Conservation (phyloP, 2,113 vertebrate genomes). For the Ictalurus furcatus region DNA sequence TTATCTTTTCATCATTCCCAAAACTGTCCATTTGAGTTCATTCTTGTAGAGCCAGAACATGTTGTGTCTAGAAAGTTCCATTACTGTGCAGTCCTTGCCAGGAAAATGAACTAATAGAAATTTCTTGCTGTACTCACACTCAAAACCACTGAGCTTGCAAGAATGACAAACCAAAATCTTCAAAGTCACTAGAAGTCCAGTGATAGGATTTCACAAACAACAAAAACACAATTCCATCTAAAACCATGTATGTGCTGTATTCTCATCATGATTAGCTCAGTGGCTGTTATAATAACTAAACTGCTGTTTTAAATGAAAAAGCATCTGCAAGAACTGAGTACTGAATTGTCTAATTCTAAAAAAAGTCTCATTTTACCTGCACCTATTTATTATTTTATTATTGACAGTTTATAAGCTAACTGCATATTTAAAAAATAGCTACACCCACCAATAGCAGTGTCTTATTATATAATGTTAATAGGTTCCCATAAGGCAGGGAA, state of each 20-base stretch:
- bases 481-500: not conserved
- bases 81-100: conserved; percentile 68
- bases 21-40: not conserved
- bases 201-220: not conserved
- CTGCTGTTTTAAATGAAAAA: not conserved
- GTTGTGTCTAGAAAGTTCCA: conserved; percentile 66
- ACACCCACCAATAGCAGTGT: not conserved
- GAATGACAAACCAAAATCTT: not conserved
- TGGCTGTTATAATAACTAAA: conserved; percentile 2
- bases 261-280: not conserved
- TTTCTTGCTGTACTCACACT: not conserved
- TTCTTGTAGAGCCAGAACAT: conserved; percentile 21
- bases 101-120: conserved; percentile 8
- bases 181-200: not conserved
- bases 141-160: not conserved
- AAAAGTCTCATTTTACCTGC: not conserved
- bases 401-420: not conserved
- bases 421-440: not conserved
- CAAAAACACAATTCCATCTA: not conserved
- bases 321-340: not conserved
- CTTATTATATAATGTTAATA: not conserved
- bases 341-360: not conserved
- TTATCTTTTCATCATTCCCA: conserved; percentile 37
- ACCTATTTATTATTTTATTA: not conserved
- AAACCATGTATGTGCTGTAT: not conserved